Base-by-base conservation (phyloP, 2,797 vertebrate species). In the Melanotaenia pygmaea region DNA sequence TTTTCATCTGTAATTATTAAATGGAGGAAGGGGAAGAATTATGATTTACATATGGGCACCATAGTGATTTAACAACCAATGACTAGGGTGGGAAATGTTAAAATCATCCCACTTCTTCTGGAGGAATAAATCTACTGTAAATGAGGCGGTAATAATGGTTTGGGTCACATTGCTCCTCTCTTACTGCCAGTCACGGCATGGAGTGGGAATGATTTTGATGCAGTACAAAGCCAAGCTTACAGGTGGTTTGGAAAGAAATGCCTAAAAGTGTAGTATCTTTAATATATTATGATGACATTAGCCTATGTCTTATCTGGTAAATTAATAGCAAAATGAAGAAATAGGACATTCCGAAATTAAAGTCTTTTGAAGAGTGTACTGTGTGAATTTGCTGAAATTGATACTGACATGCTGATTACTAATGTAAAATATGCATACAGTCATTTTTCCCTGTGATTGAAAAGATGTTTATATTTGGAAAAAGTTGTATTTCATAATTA, bases 371-470 rank as follows among this genome's bases (percentile, higher is more conserved):
- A 50, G n/a, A 64, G 0, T 64, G 34, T 40, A 63, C 59, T 61
- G 24, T 35, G 30, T 43, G 79, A 56, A 66, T 57, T 4, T 66
- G 24, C 8, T 22, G 2, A 51, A 65, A 76, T 43, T 62, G 22
- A 59, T 63, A 56, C 37, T 34, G 30, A 76, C 50, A 47, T 62
- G 20, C 54, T 64, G 57, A 73, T 79, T 70, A 70, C 73, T 67
- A 64, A 26, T 65, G 45, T 60, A 60, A 64, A 24, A 59, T 61
- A 66, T 35, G 37, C 16, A 22, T 38, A 34, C 40, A 47, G 61
- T n/a, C 62, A 68, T 68, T 77, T 85, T 77, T 70, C 35, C 67
- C 12, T 47, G 10, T 70, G 79, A 72, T 53, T 64, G 61, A 61
- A 50, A 72, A 59, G 28, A 66, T 53, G 64, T 71, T 74, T 32